Base-by-base conservation (phyloP, 2,888 invertebrate species). In the Sinodicranocentrus sp. region DNA sequence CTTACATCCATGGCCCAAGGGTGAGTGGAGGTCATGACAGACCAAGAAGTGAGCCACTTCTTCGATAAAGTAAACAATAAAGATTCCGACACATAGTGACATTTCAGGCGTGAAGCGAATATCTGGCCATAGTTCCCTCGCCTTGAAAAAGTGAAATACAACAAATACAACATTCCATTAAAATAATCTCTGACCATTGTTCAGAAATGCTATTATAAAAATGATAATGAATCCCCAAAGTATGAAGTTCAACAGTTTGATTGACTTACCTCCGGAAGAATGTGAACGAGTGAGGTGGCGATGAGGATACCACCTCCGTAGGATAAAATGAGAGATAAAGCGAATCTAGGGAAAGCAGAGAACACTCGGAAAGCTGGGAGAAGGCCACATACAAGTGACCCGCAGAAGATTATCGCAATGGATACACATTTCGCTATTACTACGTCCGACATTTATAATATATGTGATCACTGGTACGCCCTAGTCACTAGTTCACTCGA, bases 241-340 rank as follows among this genome's bases (percentile, higher is more conserved):
- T n/a, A n/a, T n/a, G n/a, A n/a, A n/a, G n/a, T n/a, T n/a, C n/a
- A n/a, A n/a, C n/a, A n/a, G n/a, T n/a, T n/a, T n/a, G n/a, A n/a
- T n/a, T n/a, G n/a, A n/a, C n/a, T n/a, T n/a, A 94, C 94, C 92
- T 96, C 96, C n/a, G 95, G 95, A 2, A 96, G 91, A 92, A 96
- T 95, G 90, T 96, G 96, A 19, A 95, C 92, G 39, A 95, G 87
- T 0, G 95, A 93, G 0, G 96, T 96, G 0, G 95, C 94, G 2
- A 96, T 90, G 2, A 96, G 92, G 23, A 96, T 94, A 0, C 96
- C 96, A 5, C 94, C 95, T 1, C 96, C 96, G 89, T 95, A 95
- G 89, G 95, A 96, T 0, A 96, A 91, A 6, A 95, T 90, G 17
- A 93, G 92, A 0, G 95, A 95, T 0, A 95, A 91, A 28, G 87